phyloP scores from a whole-genome alignment of 2,113 vertebrate genomes.

The Hepsetus odoe region DNA sequence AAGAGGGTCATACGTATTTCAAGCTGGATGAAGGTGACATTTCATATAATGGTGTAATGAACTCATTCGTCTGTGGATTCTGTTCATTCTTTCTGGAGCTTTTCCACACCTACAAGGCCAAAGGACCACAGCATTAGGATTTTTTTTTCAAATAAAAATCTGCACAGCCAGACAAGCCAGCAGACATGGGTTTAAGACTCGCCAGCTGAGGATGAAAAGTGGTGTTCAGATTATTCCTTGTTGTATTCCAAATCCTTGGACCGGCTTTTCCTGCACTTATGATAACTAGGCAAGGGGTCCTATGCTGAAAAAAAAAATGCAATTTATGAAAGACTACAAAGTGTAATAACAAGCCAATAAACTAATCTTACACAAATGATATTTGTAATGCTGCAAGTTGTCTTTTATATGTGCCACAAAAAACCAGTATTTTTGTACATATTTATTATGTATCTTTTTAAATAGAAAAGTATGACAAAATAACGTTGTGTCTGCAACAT shows the following conservation, averaged over 20 bases:
- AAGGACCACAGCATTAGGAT: background rate
- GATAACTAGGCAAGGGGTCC: no score
- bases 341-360: background rate
- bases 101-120: background rate
- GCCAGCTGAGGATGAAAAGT: background rate
- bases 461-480: no score
- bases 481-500: no score
- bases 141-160: background rate
- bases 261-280: background rate
- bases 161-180: background rate
- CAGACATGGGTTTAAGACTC: background rate
- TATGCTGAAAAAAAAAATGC: no score
- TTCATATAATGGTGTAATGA: background rate
- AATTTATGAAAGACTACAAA: background rate
- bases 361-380: background rate
- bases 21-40: background rate
- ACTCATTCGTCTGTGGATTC: background rate
- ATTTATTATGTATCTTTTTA: no score
- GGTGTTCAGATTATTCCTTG: background rate
- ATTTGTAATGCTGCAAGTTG: no score
- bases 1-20: background rate
- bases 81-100: background rate
- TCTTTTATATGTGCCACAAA: background rate
- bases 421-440: no score
- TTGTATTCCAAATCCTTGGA: background rate